Conservation (phyloP, 1,140 invertebrate genomes). For the Zaprionus ornatus region DNA sequence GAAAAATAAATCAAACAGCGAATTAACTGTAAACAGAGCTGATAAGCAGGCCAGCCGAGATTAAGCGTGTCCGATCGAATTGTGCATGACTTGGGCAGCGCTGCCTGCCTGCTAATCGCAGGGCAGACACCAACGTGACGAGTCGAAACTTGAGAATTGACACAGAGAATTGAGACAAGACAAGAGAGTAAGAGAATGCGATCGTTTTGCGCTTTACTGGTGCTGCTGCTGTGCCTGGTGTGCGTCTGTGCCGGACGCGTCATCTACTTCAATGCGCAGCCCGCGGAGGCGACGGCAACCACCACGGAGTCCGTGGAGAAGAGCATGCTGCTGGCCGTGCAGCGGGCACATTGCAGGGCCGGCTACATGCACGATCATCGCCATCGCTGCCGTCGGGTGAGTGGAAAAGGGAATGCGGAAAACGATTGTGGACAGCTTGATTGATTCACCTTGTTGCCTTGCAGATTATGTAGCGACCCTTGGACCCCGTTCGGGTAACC, state of each 20-base stretch:
- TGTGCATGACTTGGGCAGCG: neutral
- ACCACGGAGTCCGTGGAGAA: slow-evolving; percentile 32
- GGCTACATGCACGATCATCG: slow-evolving; percentile 64
- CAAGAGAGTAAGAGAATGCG: slow-evolving; percentile 3
- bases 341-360: slow-evolving; percentile 38
- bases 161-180: neutral
- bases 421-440: neutral
- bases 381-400: slow-evolving; percentile 66
- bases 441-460: neutral
- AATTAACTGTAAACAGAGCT: slow-evolving; percentile 14
- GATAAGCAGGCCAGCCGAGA: slow-evolving; percentile 24
- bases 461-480: slow-evolving; percentile 49
- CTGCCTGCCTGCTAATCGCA: slow-evolving; percentile 16
- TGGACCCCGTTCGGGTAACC: slow-evolving; percentile 11
- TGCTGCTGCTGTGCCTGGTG: slow-evolving; percentile 9
- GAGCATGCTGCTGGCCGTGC: slow-evolving; percentile 56
- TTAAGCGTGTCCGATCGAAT: slow-evolving; percentile 16
- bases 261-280: slow-evolving; percentile 58
- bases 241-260: slow-evolving; percentile 39
- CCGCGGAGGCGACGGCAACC: neutral
- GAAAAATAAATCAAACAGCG: neutral
- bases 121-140: neutral
- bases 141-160: neutral
- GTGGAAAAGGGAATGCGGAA: slow-evolving; percentile 13
- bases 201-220: too few relatives aligned